Percentiles rank a stretch among this genome's conserved stretches.
phyloP scores from a whole-genome alignment of 2,113 vertebrate genomes.

The Lates calcarifer region DNA sequence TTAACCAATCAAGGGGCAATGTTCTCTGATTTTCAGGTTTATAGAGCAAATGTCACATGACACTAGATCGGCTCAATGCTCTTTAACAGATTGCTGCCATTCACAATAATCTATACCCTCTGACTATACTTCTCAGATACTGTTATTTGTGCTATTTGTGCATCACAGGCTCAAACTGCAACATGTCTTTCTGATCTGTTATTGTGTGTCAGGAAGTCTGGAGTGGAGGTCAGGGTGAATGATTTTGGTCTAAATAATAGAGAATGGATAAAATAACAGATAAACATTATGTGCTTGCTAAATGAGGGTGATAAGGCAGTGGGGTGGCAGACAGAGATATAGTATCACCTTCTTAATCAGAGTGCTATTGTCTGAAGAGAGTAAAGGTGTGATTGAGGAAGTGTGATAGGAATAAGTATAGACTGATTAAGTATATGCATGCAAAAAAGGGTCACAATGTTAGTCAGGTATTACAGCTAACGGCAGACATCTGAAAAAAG shows the following conservation, averaged over 20 bases:
- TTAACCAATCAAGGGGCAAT: slow-evolving; percentile 53
- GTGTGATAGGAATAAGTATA: slow-evolving; percentile 17
- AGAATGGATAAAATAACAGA: slow-evolving; percentile 44
- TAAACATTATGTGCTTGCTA: slow-evolving; percentile 28
- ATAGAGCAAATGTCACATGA: slow-evolving; percentile 2
- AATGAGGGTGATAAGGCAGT: slow-evolving; percentile 47
- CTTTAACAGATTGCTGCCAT: slow-evolving; percentile 42
- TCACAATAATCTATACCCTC: slow-evolving; percentile 27
- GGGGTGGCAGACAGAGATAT: slow-evolving; percentile 5
- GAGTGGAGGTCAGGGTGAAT: slow-evolving; percentile 37
- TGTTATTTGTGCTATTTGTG: slow-evolving; percentile 35
- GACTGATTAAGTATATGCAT: slow-evolving; percentile 25
- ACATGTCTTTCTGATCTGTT: slow-evolving; percentile 14
- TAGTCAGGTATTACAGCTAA: slow-evolving; percentile 11
- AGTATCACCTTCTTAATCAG: slow-evolving; percentile 56
- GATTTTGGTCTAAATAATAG: slow-evolving; percentile 24
- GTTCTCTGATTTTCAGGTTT: slow-evolving; percentile 38
- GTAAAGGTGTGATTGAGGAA: slow-evolving; percentile 38
- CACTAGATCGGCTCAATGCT: background rate
- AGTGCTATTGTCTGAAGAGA: slow-evolving; percentile 51
- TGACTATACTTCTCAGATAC: slow-evolving; percentile 7
- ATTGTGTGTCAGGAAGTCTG: slow-evolving; percentile 24
- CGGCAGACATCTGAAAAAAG: background rate
- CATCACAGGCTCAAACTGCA: slow-evolving; percentile 20
- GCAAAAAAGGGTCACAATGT: slow-evolving; percentile 9